These are phyloP conservation scores for Osmoderma eremita DNA, from an alignment of 2,888 invertebrate genomes.

Conservation along the genomic window DNA sequence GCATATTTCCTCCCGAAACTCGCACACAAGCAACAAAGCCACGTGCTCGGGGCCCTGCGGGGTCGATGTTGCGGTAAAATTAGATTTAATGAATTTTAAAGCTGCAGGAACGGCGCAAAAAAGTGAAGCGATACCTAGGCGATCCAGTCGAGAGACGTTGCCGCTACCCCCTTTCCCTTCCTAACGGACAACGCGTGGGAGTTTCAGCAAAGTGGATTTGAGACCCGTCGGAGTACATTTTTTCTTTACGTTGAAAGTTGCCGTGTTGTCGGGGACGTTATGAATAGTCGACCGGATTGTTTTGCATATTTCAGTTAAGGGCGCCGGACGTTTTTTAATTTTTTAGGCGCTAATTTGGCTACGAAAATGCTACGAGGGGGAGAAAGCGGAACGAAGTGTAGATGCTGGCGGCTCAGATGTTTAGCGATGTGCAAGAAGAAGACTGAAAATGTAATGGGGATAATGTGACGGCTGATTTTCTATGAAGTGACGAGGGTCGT, in stretches of 20 bases:
- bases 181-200: neutral
- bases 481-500: neutral
- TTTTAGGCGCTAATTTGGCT: constrained; percentile 27
- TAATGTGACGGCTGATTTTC: neutral
- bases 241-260: neutral
- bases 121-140: neutral
- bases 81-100: constrained; percentile 38
- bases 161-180: neutral
- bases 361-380: too few relatives aligned
- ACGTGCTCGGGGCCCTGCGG: neutral
- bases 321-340: constrained; percentile 18
- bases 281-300: constrained; percentile 30
- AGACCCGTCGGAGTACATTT: neutral
- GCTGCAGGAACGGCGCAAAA: neutral
- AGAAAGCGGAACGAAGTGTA: too few relatives aligned
- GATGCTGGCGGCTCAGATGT: too few relatives aligned
- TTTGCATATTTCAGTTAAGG: constrained; percentile 23
- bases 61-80: constrained; percentile 33
- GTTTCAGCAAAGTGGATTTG: neutral
- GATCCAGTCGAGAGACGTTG: neutral
- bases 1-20: neutral
- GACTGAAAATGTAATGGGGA: neutral
- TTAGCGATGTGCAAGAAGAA: too few relatives aligned
- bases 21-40: neutral
- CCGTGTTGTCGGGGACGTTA: constrained; percentile 6